Evolutionary conservation across 2,797 vertebrate species (phyloP).

Genomic region (Tadarida brasiliensis): DNA sequence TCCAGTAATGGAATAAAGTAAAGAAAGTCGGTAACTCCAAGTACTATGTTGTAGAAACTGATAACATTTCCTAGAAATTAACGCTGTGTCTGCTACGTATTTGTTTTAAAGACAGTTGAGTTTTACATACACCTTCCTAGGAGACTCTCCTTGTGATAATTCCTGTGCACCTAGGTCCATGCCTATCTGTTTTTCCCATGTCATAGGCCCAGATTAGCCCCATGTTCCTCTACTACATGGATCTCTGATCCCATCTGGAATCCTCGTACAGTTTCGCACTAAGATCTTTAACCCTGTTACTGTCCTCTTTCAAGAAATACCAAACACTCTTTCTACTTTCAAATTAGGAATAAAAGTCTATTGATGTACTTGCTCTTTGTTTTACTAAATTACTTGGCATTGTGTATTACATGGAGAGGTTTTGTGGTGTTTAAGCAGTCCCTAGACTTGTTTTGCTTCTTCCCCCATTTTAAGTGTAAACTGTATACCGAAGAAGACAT

Average conservation of each 20-base stretch:
- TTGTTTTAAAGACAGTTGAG: not conserved
- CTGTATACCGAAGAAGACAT: not conserved
- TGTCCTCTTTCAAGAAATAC: constrained; percentile 42
- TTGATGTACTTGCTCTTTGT: not conserved
- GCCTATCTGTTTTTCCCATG: not conserved
- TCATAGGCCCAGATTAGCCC: not conserved
- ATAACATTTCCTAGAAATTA: constrained; percentile 10
- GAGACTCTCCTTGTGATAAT: not conserved
- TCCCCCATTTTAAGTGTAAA: constrained; percentile 2
- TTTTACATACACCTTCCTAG: not conserved
- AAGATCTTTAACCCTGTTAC: constrained; percentile 11
- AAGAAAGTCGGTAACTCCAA: not conserved
- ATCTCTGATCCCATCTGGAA: not conserved
- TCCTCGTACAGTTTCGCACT: not conserved
- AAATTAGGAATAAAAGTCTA: constrained; percentile 11
- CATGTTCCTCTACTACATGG: not conserved
- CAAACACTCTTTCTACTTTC: not conserved
- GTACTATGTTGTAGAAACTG: not conserved
- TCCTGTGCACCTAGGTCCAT: not conserved
- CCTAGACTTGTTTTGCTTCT: not conserved
- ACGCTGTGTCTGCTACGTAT: not conserved
- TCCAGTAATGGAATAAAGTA: not conserved
- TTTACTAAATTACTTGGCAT: not conserved
- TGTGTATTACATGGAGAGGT: not conserved
- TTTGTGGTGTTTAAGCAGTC: constrained; percentile 41